Conservation (phyloP, 1,140 invertebrate genomes). For the Fopius arisanus region DNA sequence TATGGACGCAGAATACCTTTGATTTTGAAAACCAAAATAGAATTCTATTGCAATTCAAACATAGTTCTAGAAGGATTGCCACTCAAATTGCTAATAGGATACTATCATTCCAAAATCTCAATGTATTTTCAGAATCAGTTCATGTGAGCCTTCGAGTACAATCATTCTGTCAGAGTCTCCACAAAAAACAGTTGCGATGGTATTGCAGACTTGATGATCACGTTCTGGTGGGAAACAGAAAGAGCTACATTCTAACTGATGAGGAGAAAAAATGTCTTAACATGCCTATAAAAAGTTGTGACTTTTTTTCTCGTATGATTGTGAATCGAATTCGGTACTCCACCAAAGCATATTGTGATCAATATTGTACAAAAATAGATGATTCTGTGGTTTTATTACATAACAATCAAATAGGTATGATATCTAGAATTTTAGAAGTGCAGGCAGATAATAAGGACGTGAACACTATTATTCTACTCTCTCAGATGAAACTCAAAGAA, state of each 20-base stretch:
- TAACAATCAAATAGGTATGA: too few relatives aligned
- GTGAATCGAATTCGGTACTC: too few relatives aligned
- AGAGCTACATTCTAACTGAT: not conserved
- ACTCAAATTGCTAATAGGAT: constrained; percentile 29
- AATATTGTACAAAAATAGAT: constrained; percentile 29
- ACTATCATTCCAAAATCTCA: constrained; percentile 27
- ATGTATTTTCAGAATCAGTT: not conserved
- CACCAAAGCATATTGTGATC: too few relatives aligned
- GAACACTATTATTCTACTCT: too few relatives aligned
- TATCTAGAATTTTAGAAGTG: too few relatives aligned
- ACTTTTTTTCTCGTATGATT: too few relatives aligned
- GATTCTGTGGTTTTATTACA: constrained; percentile 6
- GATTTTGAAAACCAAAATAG: constrained; percentile 34
- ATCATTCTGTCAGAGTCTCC: constrained; percentile 23
- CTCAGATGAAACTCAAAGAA: too few relatives aligned
- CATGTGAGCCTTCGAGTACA: not conserved
- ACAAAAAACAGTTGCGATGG: constrained; percentile 14
- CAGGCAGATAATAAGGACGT: too few relatives aligned
- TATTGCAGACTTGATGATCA: constrained; percentile 1
- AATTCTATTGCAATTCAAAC: constrained; percentile 27
- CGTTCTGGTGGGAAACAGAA: constrained; percentile 1
- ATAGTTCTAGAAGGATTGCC: constrained; percentile 17
- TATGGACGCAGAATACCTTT: constrained; percentile 33
- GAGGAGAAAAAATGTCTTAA: constrained; percentile 2
- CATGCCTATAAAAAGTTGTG: not conserved